A percentile compares a stretch with the other conserved stretches of the same genome.
Conservation (phyloP, 92 coral and sea anemone species). For the Paragorgia papillata region DNA sequence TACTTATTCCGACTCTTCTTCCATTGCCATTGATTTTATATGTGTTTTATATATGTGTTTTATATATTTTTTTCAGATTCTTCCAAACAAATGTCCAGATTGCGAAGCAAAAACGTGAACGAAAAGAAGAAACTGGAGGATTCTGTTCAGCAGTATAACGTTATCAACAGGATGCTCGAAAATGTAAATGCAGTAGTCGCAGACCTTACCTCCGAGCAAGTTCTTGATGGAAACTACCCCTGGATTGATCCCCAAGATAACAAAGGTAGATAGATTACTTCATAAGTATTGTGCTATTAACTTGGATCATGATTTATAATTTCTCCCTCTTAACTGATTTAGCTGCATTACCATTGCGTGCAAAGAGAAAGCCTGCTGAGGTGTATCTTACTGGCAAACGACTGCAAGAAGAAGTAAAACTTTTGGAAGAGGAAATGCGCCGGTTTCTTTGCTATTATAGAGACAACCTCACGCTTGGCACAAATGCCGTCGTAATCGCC, state of each 20-base stretch:
- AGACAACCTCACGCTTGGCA: too few species aligned
- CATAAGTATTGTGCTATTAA: not conserved
- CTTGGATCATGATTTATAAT: not conserved
- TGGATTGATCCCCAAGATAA: constrained; percentile 23
- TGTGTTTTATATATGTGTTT: too few species aligned
- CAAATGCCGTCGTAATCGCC: too few species aligned
- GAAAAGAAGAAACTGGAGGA: constrained; percentile 38
- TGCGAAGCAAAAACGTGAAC: constrained; percentile 25
- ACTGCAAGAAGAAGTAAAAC: constrained; percentile 22
- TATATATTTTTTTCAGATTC: constrained; percentile 16
- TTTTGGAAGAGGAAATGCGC: constrained; percentile 25
- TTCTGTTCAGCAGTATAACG: constrained; percentile 14
- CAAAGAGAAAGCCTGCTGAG: too few species aligned
- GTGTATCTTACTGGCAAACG: constrained; percentile 28
- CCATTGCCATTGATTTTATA: too few species aligned
- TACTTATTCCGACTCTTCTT: too few species aligned
- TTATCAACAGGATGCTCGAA: constrained; percentile 15
- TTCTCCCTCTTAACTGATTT: not conserved
- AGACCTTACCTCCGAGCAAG: constrained; percentile 14
- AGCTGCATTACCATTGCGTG: constrained; percentile 29
- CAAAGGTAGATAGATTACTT: constrained; percentile 17
- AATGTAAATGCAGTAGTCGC: not conserved
- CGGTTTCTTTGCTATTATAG: constrained; percentile 29
- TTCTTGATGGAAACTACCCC: constrained; percentile 9
- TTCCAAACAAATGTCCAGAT: constrained; percentile 36